Percentiles rank a stretch among this genome's conserved stretches.
phyloP scores from a whole-genome alignment of 2,888 invertebrate species.

The Drosophila glabriapex region DNA sequence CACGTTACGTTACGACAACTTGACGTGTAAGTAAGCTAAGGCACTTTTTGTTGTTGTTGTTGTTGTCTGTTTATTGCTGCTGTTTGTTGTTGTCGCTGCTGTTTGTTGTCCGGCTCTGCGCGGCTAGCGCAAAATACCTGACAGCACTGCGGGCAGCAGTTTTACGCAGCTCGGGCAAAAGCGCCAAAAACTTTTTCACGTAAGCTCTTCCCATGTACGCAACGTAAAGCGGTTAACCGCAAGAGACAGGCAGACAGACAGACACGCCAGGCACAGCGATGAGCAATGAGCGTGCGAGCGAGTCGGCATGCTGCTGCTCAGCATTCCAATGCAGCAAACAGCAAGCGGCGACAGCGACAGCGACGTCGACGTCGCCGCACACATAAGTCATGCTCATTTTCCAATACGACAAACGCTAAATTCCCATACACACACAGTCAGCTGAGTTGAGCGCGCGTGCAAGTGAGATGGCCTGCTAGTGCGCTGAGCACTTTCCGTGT shows the following conservation, averaged over 20 bases:
- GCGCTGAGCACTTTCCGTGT: conserved; percentile 37
- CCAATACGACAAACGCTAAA: conserved; percentile 59
- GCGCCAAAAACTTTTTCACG: conserved; percentile 56
- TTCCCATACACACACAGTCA: conserved; percentile 64
- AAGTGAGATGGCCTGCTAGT: conserved; percentile 53
- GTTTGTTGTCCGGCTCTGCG: conserved; percentile 58
- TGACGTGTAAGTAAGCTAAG: conserved; percentile 58
- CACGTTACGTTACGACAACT: conserved; percentile 51
- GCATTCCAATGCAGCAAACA: conserved; percentile 51
- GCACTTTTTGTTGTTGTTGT: conserved; percentile 39
- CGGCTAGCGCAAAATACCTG: conserved; percentile 68
- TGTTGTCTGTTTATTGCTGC: conserved; percentile 2
- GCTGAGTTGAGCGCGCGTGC: conserved; percentile 43
- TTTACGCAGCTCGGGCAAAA: conserved; percentile 54
- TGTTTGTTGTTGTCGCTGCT: conserved; percentile 16
- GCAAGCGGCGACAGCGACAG: conserved; percentile 25
- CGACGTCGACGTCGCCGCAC: conserved; percentile 29
- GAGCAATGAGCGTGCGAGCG: conserved; percentile 49
- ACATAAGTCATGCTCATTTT: conserved; percentile 70
- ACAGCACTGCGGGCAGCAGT: conserved; percentile 57
- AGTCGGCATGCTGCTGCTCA: conserved; percentile 42
- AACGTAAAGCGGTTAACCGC: conserved; percentile 75
- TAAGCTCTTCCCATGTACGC: conserved; percentile 55
- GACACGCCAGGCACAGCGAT: conserved; percentile 22
- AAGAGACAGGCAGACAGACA: conserved; percentile 55